Base-by-base conservation (phyloP, 2,888 invertebrate species). In the Aphelenchoides bicaudatus region DNA sequence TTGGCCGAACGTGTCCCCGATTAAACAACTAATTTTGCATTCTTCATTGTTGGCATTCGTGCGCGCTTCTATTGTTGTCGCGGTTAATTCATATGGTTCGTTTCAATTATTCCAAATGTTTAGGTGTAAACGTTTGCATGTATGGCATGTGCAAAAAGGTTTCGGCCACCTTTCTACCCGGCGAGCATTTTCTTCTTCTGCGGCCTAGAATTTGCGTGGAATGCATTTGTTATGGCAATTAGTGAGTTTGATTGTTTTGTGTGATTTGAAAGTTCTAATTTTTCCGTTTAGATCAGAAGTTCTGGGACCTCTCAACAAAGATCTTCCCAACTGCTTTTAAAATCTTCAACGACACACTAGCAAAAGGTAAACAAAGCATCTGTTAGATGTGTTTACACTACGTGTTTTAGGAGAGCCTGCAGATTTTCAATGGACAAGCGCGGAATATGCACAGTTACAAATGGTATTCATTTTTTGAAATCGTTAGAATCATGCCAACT, bases 271-370 rank as follows among this genome's bases (percentile, higher is more conserved):
- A 19, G 16, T 47, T 51, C 13, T 52, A 13, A 13, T 25, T n/a
- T 52, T 13, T 1, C 13, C n/a, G 34, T 67, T 39, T 28, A 68
- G 63, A 68, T 25, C 65, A 65, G 48, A 66, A 59, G 31, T 65
- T 67, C 39, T 65, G 58, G 57, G 53, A 59, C 16, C 59, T 67
- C 25, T 61, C 65, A 29, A 61, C 65, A 2, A 39, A 47, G 27
- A 67, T 65, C 31, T 59, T 65, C 27, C 65, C 65, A 10, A 50
- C 39, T n/a, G 65, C 65, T n/a, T 70, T 39, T 51, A 60, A 64
- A 48, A 71, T 74, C 61, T 75, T 75, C 61, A 67, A 72, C 46
- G 75, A 75, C 52, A 75, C 74, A 5, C 61, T 73, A 10, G 43
- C 50, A 13, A 64, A 67, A 16, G 46, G n/a, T n/a, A n/a, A n/a